Evolutionary conservation across 1,140 invertebrate genomes (phyloP).

Genomic region (Heliconius nattereri): DNA sequence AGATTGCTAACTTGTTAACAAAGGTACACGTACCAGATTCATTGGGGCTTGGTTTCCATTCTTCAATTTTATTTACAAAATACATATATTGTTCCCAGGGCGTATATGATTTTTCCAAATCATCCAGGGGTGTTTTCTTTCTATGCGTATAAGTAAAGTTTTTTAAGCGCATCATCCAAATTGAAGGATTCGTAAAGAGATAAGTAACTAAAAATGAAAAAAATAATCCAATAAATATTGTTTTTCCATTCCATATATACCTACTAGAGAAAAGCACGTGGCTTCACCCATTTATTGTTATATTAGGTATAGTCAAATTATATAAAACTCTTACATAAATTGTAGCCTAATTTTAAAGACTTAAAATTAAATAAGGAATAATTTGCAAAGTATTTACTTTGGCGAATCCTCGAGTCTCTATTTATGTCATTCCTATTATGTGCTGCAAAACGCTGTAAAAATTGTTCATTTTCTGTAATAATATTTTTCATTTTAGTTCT

Average conservation of each 20-base stretch:
- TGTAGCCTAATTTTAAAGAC: too few relatives aligned
- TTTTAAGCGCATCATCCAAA: constrained; percentile 21
- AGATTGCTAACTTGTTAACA: not conserved
- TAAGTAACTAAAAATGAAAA: constrained; percentile 36
- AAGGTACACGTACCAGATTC: not conserved
- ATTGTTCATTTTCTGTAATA: constrained; percentile 16
- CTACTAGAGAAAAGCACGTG: not conserved
- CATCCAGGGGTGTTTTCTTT: not conserved
- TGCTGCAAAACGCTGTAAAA: constrained; percentile 16
- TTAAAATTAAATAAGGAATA: too few relatives aligned
- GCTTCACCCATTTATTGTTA: too few relatives aligned
- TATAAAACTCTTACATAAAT: too few relatives aligned
- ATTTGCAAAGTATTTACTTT: constrained; percentile 14
- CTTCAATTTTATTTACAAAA: constrained; percentile 2
- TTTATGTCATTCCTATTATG: not conserved
- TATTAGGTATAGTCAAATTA: too few relatives aligned
- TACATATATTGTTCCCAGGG: not conserved
- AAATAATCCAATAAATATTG: not conserved
- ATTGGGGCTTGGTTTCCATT: not conserved
- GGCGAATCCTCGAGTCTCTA: not conserved
- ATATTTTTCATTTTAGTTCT: constrained; percentile 19
- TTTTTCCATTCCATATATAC: not conserved
- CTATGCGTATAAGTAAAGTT: not conserved
- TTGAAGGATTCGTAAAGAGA: constrained; percentile 38
- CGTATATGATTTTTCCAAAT: not conserved